Base-by-base conservation (phyloP, 2,113 vertebrate genomes). In the Elaphurus davidianus region DNA sequence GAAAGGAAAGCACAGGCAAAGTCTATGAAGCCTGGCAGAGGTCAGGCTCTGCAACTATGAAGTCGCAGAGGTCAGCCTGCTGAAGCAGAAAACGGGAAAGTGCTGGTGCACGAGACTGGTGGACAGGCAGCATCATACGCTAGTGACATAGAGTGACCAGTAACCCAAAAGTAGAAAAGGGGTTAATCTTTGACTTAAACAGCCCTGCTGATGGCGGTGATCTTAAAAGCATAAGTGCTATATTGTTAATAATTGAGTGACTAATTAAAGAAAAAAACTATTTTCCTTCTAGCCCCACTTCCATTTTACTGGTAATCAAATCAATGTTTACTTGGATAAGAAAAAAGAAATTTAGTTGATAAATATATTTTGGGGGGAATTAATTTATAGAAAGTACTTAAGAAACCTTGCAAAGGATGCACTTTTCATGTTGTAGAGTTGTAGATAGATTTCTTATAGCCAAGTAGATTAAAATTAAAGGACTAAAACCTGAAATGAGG, bases 381-480 rank as follows among this genome's bases (percentile, higher is more conserved):
- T 45, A 45, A 52, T 85, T 79, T 92, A 76, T 64, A 87, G 45
- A 87, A 74, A 81, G 4, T 36, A 62, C 59, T 85, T 86, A 36
- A 92, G 52, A 16, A 40, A 57, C 0, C 90, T 94, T 79, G n/a
- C 45, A 92, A 92, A 62, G 10, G 5, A 84, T 30, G 14, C 1
- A 30, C 11, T 91, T 89, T 93, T 85, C 40, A 21, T 8, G 3
- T 13, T 13, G 11, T 40, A 78, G 50, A 86, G 14, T 43, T 90
- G 40, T 17, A 90, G 21, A 57, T 33, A 33, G 50, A 76, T 43
- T 88, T 90, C 57, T 60, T 43, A 55, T 9, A 81, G 59, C 12
- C 82, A 91, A 93, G 92, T 43, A 8, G 54, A 86, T 93, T 86
- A 74, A 82, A 81, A 90, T 60, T 91, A 43, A 89, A 96, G 36